Percentiles rank a stretch among this genome's conserved stretches.
These are phyloP conservation scores for Vespertilio murinus DNA, from an alignment of 2,797 vertebrate species.

Conservation along the genomic window DNA sequence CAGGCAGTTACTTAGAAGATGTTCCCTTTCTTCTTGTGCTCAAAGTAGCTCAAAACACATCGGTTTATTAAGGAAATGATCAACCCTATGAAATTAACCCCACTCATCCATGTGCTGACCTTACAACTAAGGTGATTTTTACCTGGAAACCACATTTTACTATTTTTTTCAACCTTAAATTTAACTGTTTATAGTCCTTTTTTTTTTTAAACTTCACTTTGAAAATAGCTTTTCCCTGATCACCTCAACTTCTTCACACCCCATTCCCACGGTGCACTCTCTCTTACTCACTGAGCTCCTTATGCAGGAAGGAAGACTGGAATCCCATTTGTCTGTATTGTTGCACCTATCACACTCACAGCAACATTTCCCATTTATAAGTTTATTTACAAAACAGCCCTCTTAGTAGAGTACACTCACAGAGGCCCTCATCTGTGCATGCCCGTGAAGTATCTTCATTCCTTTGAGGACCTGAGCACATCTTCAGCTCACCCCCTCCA, in stretches of 20 bases:
- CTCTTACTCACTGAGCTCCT: background rate
- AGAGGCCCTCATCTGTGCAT: background rate
- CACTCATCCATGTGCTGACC: background rate
- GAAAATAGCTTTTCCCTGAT: background rate
- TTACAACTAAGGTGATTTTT: background rate
- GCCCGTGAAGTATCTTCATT: background rate
- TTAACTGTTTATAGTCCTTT: background rate
- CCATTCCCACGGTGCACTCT: accelerated
- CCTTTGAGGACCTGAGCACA: background rate
- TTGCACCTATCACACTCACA: background rate
- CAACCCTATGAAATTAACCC: background rate
- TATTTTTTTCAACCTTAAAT: background rate
- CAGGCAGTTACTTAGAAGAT: background rate
- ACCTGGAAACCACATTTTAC: background rate
- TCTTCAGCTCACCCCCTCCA: background rate
- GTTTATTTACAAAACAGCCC: background rate
- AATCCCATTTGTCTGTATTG: background rate
- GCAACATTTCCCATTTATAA: background rate
- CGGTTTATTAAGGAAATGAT: background rate
- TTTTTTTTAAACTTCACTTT: background rate
- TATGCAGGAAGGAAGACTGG: background rate
- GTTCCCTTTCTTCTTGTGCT: background rate
- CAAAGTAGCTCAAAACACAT: background rate
- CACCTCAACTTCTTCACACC: background rate
- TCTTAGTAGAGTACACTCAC: background rate